Conservation (phyloP, 2,797 vertebrate genomes). For the Acipenser ruthenus region DNA sequence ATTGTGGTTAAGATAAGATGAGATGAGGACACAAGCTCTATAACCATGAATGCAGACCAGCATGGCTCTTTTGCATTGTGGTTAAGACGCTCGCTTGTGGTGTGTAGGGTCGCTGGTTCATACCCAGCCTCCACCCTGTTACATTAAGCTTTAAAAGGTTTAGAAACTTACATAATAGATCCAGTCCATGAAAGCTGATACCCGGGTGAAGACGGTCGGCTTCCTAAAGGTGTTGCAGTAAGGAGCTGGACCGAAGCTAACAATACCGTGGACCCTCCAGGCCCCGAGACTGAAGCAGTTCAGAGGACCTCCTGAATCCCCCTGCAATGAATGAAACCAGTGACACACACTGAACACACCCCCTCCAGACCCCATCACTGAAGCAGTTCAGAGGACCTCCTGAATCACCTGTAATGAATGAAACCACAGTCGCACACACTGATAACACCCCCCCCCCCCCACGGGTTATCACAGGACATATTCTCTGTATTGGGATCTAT, state of each 20-base stretch:
- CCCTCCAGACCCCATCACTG: conserved; percentile 2
- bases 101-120: too few species aligned
- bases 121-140: too few species aligned
- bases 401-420: conserved; percentile 22
- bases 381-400: conserved; percentile 24
- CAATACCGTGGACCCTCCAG: conserved; percentile 20
- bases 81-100: too few species aligned
- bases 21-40: too few species aligned
- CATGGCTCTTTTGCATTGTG: too few species aligned
- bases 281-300: conserved; percentile 2
- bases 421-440: too few species aligned
- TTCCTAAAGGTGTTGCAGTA: conserved; percentile 21
- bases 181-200: conserved; percentile 26
- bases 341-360: too few species aligned
- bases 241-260: conserved; percentile 25
- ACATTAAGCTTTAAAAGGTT: background rate
- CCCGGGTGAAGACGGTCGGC: conserved; percentile 26
- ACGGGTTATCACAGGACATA: too few species aligned
- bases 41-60: too few species aligned
- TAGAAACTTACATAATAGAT: conserved; percentile 12
- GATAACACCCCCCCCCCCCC: background rate
- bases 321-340: conserved; percentile 9
- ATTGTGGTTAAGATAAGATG: too few species aligned
- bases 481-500: too few species aligned
- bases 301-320: conserved; percentile 24